Conservation (phyloP, 2,888 invertebrate genomes). For the Masnerella sp. region DNA sequence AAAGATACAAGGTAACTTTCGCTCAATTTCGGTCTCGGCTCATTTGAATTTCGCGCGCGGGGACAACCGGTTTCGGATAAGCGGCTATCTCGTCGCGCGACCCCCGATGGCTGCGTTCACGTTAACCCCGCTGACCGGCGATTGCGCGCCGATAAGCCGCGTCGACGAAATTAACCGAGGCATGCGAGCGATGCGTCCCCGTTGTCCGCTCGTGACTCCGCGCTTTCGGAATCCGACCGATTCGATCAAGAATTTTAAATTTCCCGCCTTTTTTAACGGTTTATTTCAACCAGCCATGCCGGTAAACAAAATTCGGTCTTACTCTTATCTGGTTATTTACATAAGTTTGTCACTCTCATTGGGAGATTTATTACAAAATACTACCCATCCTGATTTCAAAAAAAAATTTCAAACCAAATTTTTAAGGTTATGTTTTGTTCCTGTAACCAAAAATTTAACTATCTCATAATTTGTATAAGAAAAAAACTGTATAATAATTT, state of each 20-base stretch:
- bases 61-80: conserved; percentile 64
- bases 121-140: conserved; percentile 67
- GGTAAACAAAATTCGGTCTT: too few relatives aligned
- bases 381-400: too few relatives aligned
- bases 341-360: too few relatives aligned
- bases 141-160: conserved; percentile 64
- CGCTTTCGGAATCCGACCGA: conserved; percentile 7
- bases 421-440: too few relatives aligned
- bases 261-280: conserved; percentile 4
- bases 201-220: conserved; percentile 27
- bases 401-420: too few relatives aligned
- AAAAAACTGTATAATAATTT: too few relatives aligned
- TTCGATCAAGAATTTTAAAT: conserved; percentile 29
- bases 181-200: conserved; percentile 47
- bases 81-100: conserved; percentile 65
- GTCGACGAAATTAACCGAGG: conserved; percentile 50
- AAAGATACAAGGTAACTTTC: conserved; percentile 8
- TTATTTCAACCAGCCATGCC: too few relatives aligned
- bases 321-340: too few relatives aligned
- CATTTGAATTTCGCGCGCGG: conserved; percentile 67
- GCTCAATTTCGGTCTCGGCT: conserved; percentile 67
- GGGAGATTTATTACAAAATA: too few relatives aligned
- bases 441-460: too few relatives aligned
- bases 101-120: conserved; percentile 48
- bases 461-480: too few relatives aligned